Evolutionary conservation across 2,888 invertebrate genomes (phyloP).

Genomic region (Heliconius aoede): DNA sequence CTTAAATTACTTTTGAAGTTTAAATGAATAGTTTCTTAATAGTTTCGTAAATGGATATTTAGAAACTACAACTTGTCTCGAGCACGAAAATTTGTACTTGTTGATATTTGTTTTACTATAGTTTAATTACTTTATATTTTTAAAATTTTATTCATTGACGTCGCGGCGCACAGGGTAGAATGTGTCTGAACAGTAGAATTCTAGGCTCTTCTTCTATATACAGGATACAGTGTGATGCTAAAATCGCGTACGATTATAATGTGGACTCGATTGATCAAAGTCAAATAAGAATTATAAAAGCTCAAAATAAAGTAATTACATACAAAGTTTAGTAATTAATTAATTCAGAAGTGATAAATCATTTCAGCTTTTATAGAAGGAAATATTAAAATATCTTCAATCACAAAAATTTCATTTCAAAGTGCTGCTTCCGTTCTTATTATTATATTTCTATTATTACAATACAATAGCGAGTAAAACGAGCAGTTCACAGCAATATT

Average conservation of each 20-base stretch:
- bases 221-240: no score
- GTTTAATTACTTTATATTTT: neutral
- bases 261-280: neutral
- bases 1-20: constrained; percentile 62
- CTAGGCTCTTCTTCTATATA: no score
- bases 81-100: constrained; percentile 1
- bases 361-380: neutral
- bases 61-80: constrained; percentile 13
- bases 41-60: constrained; percentile 43
- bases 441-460: neutral
- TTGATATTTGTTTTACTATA: constrained; percentile 9
- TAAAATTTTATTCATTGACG: neutral
- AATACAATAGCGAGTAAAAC: neutral
- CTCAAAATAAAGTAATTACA: neutral
- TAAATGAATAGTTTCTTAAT: constrained; percentile 55
- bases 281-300: neutral
- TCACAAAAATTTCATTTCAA: neutral
- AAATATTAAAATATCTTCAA: neutral
- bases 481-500: neutral
- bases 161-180: no score
- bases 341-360: neutral
- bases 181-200: no score
- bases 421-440: neutral
- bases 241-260: neutral
- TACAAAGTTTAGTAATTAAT: neutral